phyloP scores from a whole-genome alignment of 92 coral and sea anemone species.

The Siderastrea radians region DNA sequence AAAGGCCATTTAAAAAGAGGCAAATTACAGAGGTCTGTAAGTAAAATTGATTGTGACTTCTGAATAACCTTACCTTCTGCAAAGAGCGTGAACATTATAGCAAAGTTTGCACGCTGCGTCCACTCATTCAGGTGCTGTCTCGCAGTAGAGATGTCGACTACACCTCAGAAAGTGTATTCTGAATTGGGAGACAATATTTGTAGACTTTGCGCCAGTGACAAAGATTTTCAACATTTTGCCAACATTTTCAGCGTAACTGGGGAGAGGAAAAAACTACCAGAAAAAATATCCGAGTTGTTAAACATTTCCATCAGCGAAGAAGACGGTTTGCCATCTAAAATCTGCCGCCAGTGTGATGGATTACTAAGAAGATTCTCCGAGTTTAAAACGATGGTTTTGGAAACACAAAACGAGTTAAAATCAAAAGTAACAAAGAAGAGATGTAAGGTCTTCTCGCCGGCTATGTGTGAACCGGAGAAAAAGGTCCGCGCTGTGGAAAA shows the following conservation, averaged over 20 bases:
- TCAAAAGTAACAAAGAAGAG: constrained; percentile 11
- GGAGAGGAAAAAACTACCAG: background rate
- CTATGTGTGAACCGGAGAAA: constrained; percentile 2
- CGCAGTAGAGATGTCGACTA: background rate
- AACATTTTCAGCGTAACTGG: background rate
- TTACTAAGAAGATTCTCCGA: background rate
- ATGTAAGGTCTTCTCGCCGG: background rate
- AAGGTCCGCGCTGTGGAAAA: too few species aligned
- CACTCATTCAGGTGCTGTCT: too few species aligned
- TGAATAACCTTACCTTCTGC: too few species aligned
- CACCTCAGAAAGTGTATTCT: constrained; percentile 7
- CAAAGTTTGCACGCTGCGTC: too few species aligned
- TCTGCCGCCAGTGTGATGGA: constrained; percentile 33
- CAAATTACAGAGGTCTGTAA: too few species aligned
- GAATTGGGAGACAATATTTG: constrained; percentile 15
- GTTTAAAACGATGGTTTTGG: constrained; percentile 3
- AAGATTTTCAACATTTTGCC: too few species aligned
- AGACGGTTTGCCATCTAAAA: constrained; percentile 18
- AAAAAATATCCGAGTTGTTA: background rate
- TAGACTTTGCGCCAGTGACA: too few species aligned
- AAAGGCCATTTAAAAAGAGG: too few species aligned
- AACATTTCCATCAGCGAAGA: background rate
- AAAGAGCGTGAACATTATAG: too few species aligned
- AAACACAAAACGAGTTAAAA: constrained; percentile 29
- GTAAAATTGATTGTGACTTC: too few species aligned